A percentile compares a stretch with the other conserved stretches of the same genome.
These are phyloP conservation scores for Halcyon smyrnensis DNA, from an alignment of 2,797 vertebrate genomes.

Conservation along the genomic window DNA sequence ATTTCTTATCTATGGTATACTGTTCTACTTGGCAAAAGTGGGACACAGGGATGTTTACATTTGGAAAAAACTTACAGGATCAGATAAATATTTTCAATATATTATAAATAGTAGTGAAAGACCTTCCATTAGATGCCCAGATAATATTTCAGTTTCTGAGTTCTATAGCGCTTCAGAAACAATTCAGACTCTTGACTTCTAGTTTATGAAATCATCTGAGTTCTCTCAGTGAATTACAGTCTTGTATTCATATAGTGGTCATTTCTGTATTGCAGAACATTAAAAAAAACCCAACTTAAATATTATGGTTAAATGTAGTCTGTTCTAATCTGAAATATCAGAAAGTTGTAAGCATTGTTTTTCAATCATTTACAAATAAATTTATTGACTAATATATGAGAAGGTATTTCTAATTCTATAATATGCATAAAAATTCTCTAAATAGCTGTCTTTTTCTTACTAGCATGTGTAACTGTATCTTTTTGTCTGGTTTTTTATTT, in stretches of 20 bases:
- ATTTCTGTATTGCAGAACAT: neutral
- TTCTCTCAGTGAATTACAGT: constrained; percentile 7
- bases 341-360: neutral
- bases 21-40: neutral
- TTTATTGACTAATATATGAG: neutral
- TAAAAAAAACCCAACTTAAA: constrained; percentile 15
- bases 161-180: constrained; percentile 6
- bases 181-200: neutral
- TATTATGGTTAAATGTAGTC: neutral
- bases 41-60: neutral
- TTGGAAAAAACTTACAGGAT: neutral
- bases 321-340: neutral
- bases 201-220: neutral
- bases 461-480: neutral
- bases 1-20: neutral
- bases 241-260: neutral
- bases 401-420: neutral
- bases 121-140: neutral
- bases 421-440: neutral
- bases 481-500: neutral
- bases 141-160: neutral
- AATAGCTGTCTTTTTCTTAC: neutral
- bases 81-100: neutral
- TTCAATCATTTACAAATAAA: neutral
- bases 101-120: neutral